Evolutionary conservation across 92 coral and sea anemone species (phyloP).

Genomic region (Hydrozoanthus gracilis): DNA sequence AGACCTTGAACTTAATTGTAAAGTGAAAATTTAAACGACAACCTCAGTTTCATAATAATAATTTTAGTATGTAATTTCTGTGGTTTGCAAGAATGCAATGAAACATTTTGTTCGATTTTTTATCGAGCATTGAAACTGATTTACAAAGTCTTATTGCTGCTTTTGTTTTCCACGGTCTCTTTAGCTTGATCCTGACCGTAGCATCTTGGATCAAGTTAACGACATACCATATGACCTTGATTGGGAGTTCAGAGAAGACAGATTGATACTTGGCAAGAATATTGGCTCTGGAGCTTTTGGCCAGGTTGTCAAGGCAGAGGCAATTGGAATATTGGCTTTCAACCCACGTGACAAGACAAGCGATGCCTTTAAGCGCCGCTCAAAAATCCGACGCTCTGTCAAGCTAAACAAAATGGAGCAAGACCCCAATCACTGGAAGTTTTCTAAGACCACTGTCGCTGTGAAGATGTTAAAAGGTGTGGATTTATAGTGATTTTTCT

Average conservation of each 20-base stretch:
- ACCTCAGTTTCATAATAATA: too few relatives aligned
- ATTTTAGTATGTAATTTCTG: too few relatives aligned
- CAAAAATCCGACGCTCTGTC: slow-evolving; percentile 58
- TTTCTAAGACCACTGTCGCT: slow-evolving; percentile 74
- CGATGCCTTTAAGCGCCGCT: slow-evolving; percentile 62
- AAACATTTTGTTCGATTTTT: too few relatives aligned
- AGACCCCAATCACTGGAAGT: slow-evolving; percentile 60
- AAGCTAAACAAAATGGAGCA: slow-evolving; percentile 60
- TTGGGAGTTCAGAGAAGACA: slow-evolving; percentile 95
- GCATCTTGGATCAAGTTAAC: slow-evolving; percentile 86
- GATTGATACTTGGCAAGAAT: slow-evolving; percentile 65
- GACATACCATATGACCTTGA: slow-evolving; percentile 90
- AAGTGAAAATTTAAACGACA: too few relatives aligned
- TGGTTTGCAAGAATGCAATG: too few relatives aligned
- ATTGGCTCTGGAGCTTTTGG: slow-evolving; percentile 93
- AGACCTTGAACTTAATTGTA: too few relatives aligned
- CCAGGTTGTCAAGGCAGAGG: slow-evolving; percentile 89
- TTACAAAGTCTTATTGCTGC: neutral
- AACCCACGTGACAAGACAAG: slow-evolving; percentile 78
- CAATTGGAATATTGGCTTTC: slow-evolving; percentile 81
- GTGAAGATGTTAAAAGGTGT: slow-evolving; percentile 91
- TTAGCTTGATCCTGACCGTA: slow-evolving; percentile 86
- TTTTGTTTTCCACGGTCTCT: neutral
- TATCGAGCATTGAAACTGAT: too few relatives aligned
- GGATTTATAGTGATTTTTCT: too few relatives aligned